Conservation (phyloP, 2,888 invertebrate genomes). For the Urechis unicinctus region DNA sequence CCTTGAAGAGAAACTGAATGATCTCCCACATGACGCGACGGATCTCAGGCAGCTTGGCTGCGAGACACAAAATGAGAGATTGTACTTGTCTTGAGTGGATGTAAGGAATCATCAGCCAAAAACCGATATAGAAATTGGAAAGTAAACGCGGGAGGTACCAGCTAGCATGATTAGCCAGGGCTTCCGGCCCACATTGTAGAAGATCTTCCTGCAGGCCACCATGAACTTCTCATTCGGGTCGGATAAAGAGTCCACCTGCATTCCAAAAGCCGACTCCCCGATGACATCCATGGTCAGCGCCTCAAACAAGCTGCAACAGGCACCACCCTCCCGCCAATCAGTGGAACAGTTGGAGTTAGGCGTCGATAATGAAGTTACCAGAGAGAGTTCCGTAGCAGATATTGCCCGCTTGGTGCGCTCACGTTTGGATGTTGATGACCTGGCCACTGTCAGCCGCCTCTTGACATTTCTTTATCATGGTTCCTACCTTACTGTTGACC, state of each 20-base stretch:
- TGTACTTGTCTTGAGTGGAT: too few species aligned
- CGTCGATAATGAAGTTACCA: too few species aligned
- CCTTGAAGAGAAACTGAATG: background rate
- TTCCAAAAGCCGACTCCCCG: conserved; percentile 52
- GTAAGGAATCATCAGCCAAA: too few species aligned
- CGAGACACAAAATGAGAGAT: too few species aligned
- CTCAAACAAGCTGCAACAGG: conserved; percentile 45
- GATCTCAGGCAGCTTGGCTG: background rate
- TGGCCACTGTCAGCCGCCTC: background rate
- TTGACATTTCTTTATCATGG: background rate
- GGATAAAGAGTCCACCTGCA: conserved; percentile 48
- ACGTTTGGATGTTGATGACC: background rate
- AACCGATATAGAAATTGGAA: too few species aligned
- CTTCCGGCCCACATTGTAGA: conserved; percentile 18
- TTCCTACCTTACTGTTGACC: background rate
- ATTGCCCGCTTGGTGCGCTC: background rate
- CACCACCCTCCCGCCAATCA: too few species aligned
- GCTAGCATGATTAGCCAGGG: background rate
- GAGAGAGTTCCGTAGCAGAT: too few species aligned
- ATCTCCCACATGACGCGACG: background rate
- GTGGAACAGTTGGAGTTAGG: too few species aligned
- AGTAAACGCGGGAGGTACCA: background rate
- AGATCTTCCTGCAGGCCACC: conserved; percentile 33
- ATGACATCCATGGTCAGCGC: conserved; percentile 55
- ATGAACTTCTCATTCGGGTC: conserved; percentile 48